Percentiles rank a stretch among this genome's conserved stretches.
These are phyloP conservation scores for Amazona guildingii DNA, from an alignment of 2,113 vertebrate genomes.

Conservation along the genomic window DNA sequence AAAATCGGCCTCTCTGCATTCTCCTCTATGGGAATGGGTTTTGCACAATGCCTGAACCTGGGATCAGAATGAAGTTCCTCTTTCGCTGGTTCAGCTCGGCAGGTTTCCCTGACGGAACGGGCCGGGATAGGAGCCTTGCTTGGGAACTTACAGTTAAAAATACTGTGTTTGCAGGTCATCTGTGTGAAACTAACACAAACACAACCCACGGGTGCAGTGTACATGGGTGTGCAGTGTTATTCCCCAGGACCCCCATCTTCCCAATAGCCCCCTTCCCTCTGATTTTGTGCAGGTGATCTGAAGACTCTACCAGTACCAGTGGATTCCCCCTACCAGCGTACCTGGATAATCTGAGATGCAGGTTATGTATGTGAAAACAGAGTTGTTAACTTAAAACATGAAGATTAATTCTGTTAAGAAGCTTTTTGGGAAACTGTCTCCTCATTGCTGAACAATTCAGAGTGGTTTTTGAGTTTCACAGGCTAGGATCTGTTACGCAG, in stretches of 20 bases:
- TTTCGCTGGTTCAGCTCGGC: not conserved
- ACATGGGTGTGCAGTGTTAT: not conserved
- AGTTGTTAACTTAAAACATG: not conserved
- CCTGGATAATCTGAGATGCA: not conserved
- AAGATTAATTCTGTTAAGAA: not conserved
- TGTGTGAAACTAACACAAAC: not conserved
- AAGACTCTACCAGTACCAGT: not conserved
- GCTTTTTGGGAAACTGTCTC: not conserved
- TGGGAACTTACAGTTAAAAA: not conserved
- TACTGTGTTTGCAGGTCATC: not conserved
- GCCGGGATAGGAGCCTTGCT: not conserved
- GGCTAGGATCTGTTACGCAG: not conserved
- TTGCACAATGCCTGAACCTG: not conserved
- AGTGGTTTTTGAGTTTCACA: not conserved
- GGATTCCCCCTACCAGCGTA: not conserved
- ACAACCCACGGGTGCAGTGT: rapidly evolving
- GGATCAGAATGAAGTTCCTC: not conserved
- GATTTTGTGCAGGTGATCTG: not conserved
- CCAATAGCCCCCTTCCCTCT: not conserved
- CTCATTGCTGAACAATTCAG: not conserved
- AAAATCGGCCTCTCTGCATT: not conserved
- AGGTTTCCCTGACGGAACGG: not conserved
- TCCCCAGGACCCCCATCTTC: not conserved
- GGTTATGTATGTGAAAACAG: not conserved
- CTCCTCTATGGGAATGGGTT: not conserved